phyloP scores from a whole-genome alignment of 1,140 invertebrate genomes.

The Trichoplusia ni region DNA sequence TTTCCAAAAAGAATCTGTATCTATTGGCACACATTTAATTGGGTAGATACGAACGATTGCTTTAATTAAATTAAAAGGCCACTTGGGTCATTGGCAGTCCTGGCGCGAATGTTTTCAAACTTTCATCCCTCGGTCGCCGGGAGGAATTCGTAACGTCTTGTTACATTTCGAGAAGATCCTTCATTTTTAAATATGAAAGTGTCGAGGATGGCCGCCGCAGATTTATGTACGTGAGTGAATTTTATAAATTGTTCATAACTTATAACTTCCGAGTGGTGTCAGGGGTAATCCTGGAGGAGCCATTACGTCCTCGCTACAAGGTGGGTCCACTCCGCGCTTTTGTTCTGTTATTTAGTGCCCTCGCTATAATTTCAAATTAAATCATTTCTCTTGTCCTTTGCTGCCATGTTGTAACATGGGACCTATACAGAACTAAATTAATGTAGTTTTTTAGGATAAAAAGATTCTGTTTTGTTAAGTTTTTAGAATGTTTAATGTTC shows the following conservation, averaged over 20 bases:
- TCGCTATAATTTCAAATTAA: too few relatives aligned
- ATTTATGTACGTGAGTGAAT: constrained; percentile 23
- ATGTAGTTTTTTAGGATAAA: too few relatives aligned
- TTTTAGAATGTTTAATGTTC: too few relatives aligned
- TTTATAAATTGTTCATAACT: constrained; percentile 25
- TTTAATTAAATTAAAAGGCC: background rate
- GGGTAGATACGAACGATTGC: background rate
- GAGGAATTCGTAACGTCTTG: constrained; percentile 6
- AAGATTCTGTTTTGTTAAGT: too few relatives aligned
- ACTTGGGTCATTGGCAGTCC: background rate
- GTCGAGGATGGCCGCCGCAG: background rate
- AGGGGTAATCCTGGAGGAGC: background rate
- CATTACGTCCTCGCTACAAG: too few relatives aligned
- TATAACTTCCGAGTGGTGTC: background rate
- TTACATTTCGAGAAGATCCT: constrained; percentile 1
- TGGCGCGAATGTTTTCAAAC: background rate
- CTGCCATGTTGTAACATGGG: too few relatives aligned
- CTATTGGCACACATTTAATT: background rate
- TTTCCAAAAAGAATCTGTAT: too few relatives aligned
- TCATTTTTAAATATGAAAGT: constrained; percentile 3
- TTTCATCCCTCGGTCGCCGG: background rate
- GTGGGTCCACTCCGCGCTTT: too few relatives aligned
- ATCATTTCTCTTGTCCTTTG: too few relatives aligned
- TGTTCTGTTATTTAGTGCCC: too few relatives aligned
- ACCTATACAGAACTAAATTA: too few relatives aligned